Evolutionary conservation across 2,113 vertebrate genomes (phyloP).

Genomic region (Neofelis nebulosa): DNA sequence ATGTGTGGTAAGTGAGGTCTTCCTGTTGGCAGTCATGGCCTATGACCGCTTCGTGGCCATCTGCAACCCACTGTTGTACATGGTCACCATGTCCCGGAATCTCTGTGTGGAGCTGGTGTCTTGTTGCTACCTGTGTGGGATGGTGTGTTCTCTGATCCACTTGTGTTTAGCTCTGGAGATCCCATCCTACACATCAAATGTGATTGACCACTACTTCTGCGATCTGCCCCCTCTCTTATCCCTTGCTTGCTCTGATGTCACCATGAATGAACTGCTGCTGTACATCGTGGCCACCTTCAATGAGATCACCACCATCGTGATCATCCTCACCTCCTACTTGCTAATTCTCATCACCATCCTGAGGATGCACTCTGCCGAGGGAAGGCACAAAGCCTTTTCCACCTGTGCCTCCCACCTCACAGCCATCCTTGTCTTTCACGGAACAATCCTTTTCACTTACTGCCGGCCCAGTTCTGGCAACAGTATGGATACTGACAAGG

Average conservation of each 20-base stretch:
- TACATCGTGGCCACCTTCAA: not conserved
- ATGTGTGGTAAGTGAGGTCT: not conserved
- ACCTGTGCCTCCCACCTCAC: slow-evolving; percentile 74
- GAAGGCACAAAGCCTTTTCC: slow-evolving; percentile 14
- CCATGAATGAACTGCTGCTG: not conserved
- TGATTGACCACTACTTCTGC: slow-evolving; percentile 61
- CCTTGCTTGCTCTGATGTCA: slow-evolving; percentile 44
- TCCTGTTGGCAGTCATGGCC: slow-evolving; percentile 58
- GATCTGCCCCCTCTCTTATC: slow-evolving; percentile 2
- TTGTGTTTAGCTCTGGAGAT: slow-evolving; percentile 28
- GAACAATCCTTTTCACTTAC: slow-evolving; percentile 66
- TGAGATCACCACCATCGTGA: not conserved
- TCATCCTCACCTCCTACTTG: slow-evolving; percentile 38
- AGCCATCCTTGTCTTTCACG: slow-evolving; percentile 64
- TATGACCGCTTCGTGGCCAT: slow-evolving; percentile 68
- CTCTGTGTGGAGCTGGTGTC: not conserved
- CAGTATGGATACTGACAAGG: not conserved
- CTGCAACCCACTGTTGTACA: not conserved
- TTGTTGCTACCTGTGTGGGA: not conserved
- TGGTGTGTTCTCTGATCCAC: slow-evolving; percentile 23
- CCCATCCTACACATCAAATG: not conserved
- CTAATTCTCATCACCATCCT: slow-evolving; percentile 50
- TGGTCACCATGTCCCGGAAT: not conserved
- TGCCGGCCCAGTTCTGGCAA: not conserved
- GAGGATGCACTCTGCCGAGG: slow-evolving; percentile 35